A percentile compares a stretch with the other conserved stretches of the same genome.
Evolutionary conservation across 1,140 invertebrate species (phyloP).

Genomic region (Atta texana): DNA sequence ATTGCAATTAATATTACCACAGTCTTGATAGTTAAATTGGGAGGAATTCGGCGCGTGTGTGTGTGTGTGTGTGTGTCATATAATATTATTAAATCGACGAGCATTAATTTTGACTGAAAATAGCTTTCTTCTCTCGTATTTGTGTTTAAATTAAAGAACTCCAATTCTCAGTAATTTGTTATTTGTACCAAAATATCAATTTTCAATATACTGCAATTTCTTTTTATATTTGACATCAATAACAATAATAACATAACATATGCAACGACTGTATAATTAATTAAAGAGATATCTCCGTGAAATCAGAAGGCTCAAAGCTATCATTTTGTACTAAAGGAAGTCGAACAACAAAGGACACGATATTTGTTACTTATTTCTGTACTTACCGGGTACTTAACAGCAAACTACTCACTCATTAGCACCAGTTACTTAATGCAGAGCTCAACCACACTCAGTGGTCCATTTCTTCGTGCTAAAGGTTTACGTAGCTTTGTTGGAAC

Average conservation of each 20-base stretch:
- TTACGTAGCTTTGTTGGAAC: neutral
- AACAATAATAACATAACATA: neutral
- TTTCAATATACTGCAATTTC: neutral
- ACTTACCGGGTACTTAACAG: slow-evolving; percentile 26
- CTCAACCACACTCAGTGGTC: slow-evolving; percentile 37
- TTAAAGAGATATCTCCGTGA: neutral
- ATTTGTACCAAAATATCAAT: neutral
- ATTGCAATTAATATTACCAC: too few species aligned
- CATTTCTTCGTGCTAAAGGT: slow-evolving; percentile 19
- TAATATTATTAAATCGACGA: too few species aligned
- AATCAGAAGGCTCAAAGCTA: neutral
- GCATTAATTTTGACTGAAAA: too few species aligned
- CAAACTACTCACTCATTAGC: slow-evolving; percentile 40
- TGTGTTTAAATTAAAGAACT: neutral
- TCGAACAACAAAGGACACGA: slow-evolving; percentile 41
- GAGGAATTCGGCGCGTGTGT: too few species aligned
- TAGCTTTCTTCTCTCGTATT: too few species aligned
- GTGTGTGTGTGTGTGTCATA: too few species aligned
- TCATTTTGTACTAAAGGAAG: slow-evolving; percentile 33
- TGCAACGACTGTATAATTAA: slow-evolving; percentile 17
- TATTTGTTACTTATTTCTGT: slow-evolving; percentile 37
- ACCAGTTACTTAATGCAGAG: slow-evolving; percentile 36
- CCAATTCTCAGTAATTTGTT: neutral
- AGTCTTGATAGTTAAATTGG: too few species aligned
- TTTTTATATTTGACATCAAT: neutral